phyloP scores from a whole-genome alignment of 2,888 invertebrate species.

The Drosophila mayaguana region DNA sequence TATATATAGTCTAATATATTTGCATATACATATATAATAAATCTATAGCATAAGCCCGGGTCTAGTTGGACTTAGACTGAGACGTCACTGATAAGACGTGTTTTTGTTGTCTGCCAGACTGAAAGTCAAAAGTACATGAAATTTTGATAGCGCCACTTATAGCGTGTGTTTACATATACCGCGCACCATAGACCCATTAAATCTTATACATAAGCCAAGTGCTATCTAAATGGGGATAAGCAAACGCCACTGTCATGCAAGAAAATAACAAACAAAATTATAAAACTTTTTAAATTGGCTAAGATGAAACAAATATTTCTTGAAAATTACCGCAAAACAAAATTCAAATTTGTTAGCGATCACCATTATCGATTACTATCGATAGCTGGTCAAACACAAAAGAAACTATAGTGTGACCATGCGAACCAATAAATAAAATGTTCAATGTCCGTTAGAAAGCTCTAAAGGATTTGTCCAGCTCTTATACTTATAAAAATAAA shows the following conservation, averaged over 20 bases:
- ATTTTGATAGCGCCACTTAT: constrained; percentile 10
- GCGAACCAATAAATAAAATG: background rate
- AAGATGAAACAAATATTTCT: background rate
- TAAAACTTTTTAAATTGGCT: constrained; percentile 18
- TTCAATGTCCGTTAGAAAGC: constrained; percentile 27
- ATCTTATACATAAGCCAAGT: constrained; percentile 26
- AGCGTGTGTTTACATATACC: background rate
- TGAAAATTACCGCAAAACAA: background rate
- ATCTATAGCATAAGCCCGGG: constrained; percentile 34
- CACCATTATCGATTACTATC: constrained; percentile 45
- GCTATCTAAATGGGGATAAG: constrained; percentile 2
- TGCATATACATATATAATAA: constrained; percentile 2
- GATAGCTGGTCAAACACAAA: constrained; percentile 6
- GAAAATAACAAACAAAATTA: constrained; percentile 5
- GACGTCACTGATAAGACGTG: constrained; percentile 51
- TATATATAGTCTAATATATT: background rate
- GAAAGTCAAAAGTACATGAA: constrained; percentile 48
- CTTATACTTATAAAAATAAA: background rate
- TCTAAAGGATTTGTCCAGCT: background rate
- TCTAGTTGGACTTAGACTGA: background rate
- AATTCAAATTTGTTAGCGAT: constrained; percentile 14
- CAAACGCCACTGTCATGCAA: constrained; percentile 1
- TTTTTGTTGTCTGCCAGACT: constrained; percentile 1
- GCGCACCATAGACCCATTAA: constrained; percentile 9
- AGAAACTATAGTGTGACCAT: constrained; percentile 27